Conservation (phyloP, 37 sponge, comb jelly and placozoan genomes). For the Oopsacas minuta region DNA sequence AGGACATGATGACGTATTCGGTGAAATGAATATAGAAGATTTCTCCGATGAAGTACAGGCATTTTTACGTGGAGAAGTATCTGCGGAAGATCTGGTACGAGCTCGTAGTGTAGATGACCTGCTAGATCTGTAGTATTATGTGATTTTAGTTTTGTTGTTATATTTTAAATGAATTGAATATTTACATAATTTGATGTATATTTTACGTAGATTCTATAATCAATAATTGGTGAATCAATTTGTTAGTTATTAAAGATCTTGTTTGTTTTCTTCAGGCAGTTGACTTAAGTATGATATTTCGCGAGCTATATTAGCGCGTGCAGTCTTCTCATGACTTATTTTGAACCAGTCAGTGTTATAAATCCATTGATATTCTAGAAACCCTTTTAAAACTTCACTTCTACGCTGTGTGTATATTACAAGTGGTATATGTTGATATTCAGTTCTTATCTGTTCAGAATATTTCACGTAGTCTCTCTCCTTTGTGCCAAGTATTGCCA, state of each 20-base stretch:
- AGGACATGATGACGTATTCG: not conserved
- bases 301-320: not conserved
- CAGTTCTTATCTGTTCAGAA: not conserved
- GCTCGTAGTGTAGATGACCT: slow-evolving; percentile 54
- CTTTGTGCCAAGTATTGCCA: not conserved
- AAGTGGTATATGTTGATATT: not conserved
- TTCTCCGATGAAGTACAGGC: slow-evolving; percentile 35
- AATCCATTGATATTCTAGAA: not conserved
- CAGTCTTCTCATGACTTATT: not conserved
- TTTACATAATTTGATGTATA: not conserved
- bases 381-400: not conserved
- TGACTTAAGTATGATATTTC: not conserved
- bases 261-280: not conserved
- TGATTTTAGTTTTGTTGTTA: not conserved
- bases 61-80: slow-evolving; percentile 35
- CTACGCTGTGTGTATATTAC: not conserved
- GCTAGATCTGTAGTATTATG: slow-evolving; percentile 22
- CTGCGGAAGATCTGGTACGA: slow-evolving; percentile 21
- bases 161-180: not conserved
- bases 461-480: not conserved
- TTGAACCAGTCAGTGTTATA: not conserved
- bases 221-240: not conserved
- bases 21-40: slow-evolving; percentile 21
- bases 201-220: not conserved
- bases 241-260: not conserved